Evolutionary conservation across 2,797 vertebrate genomes (phyloP), one percentile per base, ranked within the genome.

Genomic region (Thaleichthys pacificus): DNA sequence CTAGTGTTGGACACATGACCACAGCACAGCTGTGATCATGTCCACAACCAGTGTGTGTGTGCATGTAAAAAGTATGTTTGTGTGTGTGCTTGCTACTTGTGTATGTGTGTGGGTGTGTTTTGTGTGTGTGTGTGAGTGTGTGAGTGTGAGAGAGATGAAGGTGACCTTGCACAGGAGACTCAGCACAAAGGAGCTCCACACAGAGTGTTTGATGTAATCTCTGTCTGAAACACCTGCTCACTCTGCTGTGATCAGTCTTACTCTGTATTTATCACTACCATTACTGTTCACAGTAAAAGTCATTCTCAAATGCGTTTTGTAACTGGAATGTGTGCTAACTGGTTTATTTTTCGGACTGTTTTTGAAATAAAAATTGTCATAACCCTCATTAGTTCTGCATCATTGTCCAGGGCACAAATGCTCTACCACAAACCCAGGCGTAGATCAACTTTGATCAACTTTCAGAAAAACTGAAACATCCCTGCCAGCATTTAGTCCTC

Each of bases 281-380:
- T 77, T 72, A 72, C 38, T 54, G 60, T 75, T 75, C 42, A 72
- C 60, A 69, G 30, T 71, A 30, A 32, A 71, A 72, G 58, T 32
- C 63, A 69, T 74, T 71, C 70, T 70, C 68, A 75, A 63, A 63
- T 61, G 66, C 66, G 77, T 85, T 87, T 87, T 89, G 79, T 85
- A 87, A 84, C 78, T 73, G 81, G 85, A 87, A 84, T 85, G 86
- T 86, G 80, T 83, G 84, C 77, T 32, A 76, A 85, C 79, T 83
- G 80, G 77, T 84, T 85, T 85, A 88, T 87, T 89, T 89, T 89
- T 87, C 82, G 82, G 82, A 86, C 68, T 66, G 70, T 75, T 89
- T 89, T 89, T 87, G 69, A 83, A 89, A 86, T 87, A 89, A 89
- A 88, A 75, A 77, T 58, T 15, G 51, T 38, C 66, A 62, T 61